phyloP scores from a whole-genome alignment of 2,888 invertebrate genomes.

The Hoplodrina blanda region DNA sequence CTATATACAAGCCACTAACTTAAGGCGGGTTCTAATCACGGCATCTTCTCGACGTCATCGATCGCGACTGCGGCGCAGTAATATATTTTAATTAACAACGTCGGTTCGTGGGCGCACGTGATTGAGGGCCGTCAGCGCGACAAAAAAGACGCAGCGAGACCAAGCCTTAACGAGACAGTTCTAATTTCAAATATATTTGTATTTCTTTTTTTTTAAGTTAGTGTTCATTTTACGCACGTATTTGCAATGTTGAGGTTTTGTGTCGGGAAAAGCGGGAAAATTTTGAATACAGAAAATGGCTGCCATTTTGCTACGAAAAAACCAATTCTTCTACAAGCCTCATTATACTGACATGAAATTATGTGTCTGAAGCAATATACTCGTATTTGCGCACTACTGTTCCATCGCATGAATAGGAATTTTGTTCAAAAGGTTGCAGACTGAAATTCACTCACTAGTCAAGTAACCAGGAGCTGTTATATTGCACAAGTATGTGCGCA shows the following conservation, averaged over 20 bases:
- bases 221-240: slow-evolving; percentile 37
- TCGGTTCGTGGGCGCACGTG: slow-evolving; percentile 73
- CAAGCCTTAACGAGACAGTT: slow-evolving; percentile 67
- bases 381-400: no score
- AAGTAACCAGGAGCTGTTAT: no score
- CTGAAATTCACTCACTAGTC: no score
- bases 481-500: no score
- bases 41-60: slow-evolving; percentile 71
- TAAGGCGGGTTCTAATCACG: slow-evolving; percentile 69
- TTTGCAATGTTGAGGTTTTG: slow-evolving; percentile 1
- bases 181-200: slow-evolving; percentile 61
- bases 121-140: slow-evolving; percentile 71
- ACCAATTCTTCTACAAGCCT: background rate
- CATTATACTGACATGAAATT: background rate
- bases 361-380: background rate
- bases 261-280: background rate
- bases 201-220: slow-evolving; percentile 43
- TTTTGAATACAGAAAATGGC: background rate
- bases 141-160: slow-evolving; percentile 70
- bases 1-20: slow-evolving; percentile 55
- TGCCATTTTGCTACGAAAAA: background rate
- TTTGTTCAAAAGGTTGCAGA: background rate
- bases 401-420: background rate
- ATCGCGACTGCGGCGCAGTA: slow-evolving; percentile 67
- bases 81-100: slow-evolving; percentile 80